Evolutionary conservation across 1,140 invertebrate genomes (phyloP), one percentile per base, ranked within the genome.

Genomic region (Drosophila micromelanica): DNA sequence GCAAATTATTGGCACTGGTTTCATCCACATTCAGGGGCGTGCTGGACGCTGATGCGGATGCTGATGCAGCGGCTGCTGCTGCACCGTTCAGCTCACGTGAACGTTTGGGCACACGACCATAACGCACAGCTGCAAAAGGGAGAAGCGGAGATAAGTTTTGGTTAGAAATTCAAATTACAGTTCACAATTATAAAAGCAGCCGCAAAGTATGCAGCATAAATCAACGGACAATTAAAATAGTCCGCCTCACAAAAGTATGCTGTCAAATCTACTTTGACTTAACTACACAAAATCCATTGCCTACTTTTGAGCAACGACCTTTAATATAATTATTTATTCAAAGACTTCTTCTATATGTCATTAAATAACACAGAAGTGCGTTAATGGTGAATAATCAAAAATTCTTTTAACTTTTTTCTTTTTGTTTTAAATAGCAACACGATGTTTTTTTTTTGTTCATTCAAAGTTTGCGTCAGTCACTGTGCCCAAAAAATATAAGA

Each of bases 61-160:
- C 80, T 6, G 89, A 75, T 13, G 76, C 80, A 45, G 91, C 92
- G 27, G 78, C 85, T 71, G 85, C 85, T 59, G 74, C 91, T 55
- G 91, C 77, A 63, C 91, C 94, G 75, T 95, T 94, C 61, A 95
- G 94, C 92, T 98, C 97, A 74, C 98, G 94, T 15, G 97, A 96
- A 80, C 98, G 94, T 93, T 99, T 99, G 48, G 98, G 98, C 64
- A 99, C 98, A 61, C 98, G 95, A 49, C 98, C 98, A 94, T 99
- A 99, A 85, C 98, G 94, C 48, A 99, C 98, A 91, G 98, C 98
- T 99, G 93, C 37, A 93, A 93, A 20, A 78, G 73, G 62, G 40
- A 73, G 12, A 43, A 7, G 32, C 4, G 32, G n/a, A 45, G 40
- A 30, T 5, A 35, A 17, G 17, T 17, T 17, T 17, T 17, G 17